Conservation (phyloP, 2,888 invertebrate species). For the Augiades crinisus region DNA sequence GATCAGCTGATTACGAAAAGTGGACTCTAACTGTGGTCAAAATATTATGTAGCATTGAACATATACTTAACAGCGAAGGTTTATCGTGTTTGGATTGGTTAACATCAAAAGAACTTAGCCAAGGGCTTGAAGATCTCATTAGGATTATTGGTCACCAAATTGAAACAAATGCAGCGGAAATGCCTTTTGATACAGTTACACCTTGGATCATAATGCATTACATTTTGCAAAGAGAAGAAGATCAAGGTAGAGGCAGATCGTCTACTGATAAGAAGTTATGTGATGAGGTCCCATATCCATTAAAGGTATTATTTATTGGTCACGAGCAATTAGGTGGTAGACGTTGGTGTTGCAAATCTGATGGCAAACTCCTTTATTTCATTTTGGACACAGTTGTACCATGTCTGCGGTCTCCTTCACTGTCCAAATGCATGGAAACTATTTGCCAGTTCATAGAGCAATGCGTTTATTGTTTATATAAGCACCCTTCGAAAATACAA, state of each 20-base stretch:
- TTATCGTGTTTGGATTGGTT: conserved; percentile 76
- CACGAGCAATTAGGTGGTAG: conserved; percentile 91
- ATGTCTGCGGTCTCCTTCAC: conserved; percentile 83
- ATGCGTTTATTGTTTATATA: conserved; percentile 90
- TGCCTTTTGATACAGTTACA: conserved; percentile 86
- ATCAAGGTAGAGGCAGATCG: conserved; percentile 82
- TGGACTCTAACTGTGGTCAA: conserved; percentile 72
- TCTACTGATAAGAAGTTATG: conserved; percentile 60
- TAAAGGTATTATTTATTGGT: conserved; percentile 89
- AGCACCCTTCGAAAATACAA: conserved; percentile 66
- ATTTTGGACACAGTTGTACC: conserved; percentile 88
- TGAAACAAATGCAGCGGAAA: conserved; percentile 85
- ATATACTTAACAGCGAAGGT: conserved; percentile 65
- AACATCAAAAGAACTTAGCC: conserved; percentile 81
- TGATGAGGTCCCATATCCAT: conserved; percentile 86
- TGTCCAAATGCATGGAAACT: conserved; percentile 84
- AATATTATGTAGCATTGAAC: conserved; percentile 70
- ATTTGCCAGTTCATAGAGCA: conserved; percentile 92
- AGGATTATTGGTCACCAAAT: conserved; percentile 90
- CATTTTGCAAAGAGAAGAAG: conserved; percentile 88
- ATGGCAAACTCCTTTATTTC: conserved; percentile 89
- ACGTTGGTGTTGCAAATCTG: conserved; percentile 89
- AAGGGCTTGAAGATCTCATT: conserved; percentile 88
- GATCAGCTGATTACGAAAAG: conserved; percentile 66
- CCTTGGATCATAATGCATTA: conserved; percentile 94